phyloP scores from a whole-genome alignment of 1,140 invertebrate genomes.

The Harlomillsia oculata region DNA sequence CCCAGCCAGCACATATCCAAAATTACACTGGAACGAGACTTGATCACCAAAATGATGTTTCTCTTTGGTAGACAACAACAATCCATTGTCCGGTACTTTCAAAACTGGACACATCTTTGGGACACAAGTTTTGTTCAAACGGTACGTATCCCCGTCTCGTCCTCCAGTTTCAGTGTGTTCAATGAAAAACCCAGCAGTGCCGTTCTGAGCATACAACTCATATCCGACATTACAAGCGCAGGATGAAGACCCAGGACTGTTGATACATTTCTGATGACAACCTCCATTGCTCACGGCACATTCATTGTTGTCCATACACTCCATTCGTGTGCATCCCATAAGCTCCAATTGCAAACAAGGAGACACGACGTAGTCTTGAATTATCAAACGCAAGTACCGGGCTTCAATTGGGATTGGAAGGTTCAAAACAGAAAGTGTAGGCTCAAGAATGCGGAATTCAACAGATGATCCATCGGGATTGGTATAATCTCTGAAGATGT shows the following conservation, averaged over 20 bases:
- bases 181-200: slow-evolving; percentile 79
- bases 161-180: slow-evolving; percentile 73
- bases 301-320: slow-evolving; percentile 87
- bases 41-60: slow-evolving; percentile 83
- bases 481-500: slow-evolving; percentile 78
- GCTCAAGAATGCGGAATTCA: slow-evolving; percentile 77
- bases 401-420: slow-evolving; percentile 84
- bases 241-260: slow-evolving; percentile 71
- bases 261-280: slow-evolving; percentile 88
- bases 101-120: slow-evolving; percentile 78
- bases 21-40: slow-evolving; percentile 85
- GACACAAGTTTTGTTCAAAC: slow-evolving; percentile 91
- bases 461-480: slow-evolving; percentile 86
- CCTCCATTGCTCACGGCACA: slow-evolving; percentile 80
- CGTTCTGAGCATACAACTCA: slow-evolving; percentile 78
- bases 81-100: slow-evolving; percentile 75
- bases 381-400: slow-evolving; percentile 73
- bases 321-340: slow-evolving; percentile 71
- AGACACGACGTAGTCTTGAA: slow-evolving; percentile 77
- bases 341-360: slow-evolving; percentile 85
- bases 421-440: slow-evolving; percentile 77
- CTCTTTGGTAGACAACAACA: slow-evolving; percentile 67
- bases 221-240: slow-evolving; percentile 88
- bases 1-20: slow-evolving; percentile 86
- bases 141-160: slow-evolving; percentile 75